phyloP scores from a whole-genome alignment of 1,140 invertebrate genomes.

The Drosophila santomea region DNA sequence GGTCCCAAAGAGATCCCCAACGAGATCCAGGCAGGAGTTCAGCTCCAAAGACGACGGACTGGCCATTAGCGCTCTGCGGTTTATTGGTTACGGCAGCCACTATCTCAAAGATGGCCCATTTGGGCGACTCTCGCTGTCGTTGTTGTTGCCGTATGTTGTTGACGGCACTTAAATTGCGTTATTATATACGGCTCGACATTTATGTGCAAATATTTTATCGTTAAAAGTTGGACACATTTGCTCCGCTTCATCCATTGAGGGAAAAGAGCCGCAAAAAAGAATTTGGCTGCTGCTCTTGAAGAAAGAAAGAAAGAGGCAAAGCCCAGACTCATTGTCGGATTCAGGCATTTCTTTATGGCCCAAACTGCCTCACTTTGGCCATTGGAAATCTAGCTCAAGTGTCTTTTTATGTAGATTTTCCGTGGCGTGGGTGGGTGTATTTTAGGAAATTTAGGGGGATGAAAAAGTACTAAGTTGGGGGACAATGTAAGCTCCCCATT shows the following conservation, averaged over 20 bases:
- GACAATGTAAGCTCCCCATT: conserved; percentile 1
- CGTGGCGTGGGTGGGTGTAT: conserved; percentile 6
- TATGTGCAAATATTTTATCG: conserved; percentile 82
- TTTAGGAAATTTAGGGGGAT: neutral
- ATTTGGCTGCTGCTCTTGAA: conserved; percentile 15
- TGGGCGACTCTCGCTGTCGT: conserved; percentile 15
- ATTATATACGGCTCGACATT: conserved; percentile 80
- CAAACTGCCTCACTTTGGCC: conserved; percentile 29
- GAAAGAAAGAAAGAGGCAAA: conserved; percentile 10
- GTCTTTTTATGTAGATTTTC: conserved; percentile 75
- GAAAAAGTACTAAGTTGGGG: conserved; percentile 7
- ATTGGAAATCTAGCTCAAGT: conserved; percentile 68
- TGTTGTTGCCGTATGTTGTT: conserved; percentile 21
- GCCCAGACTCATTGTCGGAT: conserved; percentile 20
- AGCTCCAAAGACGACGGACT: conserved; percentile 11
- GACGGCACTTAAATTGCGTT: conserved; percentile 71
- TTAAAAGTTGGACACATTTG: conserved; percentile 60
- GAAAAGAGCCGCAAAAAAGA: conserved; percentile 26
- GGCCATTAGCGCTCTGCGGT: conserved; percentile 75
- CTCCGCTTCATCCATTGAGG: conserved; percentile 41
- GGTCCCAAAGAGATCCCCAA: conserved; percentile 3
- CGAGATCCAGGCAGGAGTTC: neutral
- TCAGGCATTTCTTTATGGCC: conserved; percentile 39
- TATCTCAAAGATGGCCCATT: conserved; percentile 36
- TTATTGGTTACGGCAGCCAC: conserved; percentile 71